phyloP scores from a whole-genome alignment of 1,140 invertebrate species.

The Pachypsylla venusta region DNA sequence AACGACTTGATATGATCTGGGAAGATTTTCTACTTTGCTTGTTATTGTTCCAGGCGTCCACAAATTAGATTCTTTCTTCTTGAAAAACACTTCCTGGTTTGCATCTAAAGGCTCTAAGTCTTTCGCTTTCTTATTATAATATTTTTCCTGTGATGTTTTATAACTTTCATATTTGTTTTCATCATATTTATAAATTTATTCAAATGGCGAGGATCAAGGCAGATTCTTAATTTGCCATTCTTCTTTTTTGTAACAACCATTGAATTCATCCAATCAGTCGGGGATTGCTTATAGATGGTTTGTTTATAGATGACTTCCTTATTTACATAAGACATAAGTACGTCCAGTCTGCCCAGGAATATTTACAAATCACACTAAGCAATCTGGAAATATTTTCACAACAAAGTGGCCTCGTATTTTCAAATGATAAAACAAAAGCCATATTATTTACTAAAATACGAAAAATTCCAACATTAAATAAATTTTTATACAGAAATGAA shows the following conservation, averaged over 20 bases:
- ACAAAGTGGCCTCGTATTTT: background rate
- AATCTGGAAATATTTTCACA: background rate
- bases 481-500: background rate
- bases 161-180: background rate
- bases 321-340: background rate
- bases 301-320: background rate
- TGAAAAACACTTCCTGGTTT: background rate
- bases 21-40: background rate
- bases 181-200: background rate
- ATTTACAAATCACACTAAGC: background rate
- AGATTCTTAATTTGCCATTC: background rate
- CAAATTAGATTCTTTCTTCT: constrained; percentile 1
- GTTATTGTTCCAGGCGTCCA: background rate
- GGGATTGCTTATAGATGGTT: background rate
- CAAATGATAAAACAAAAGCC: background rate
- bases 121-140: background rate
- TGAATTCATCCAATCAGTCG: background rate
- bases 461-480: background rate
- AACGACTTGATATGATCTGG: background rate
- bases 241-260: background rate
- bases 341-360: too few relatives aligned
- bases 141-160: background rate
- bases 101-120: background rate
- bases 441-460: background rate
- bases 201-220: background rate